Conservation (phyloP, 2,113 vertebrate genomes). For the Cololabis saira region DNA sequence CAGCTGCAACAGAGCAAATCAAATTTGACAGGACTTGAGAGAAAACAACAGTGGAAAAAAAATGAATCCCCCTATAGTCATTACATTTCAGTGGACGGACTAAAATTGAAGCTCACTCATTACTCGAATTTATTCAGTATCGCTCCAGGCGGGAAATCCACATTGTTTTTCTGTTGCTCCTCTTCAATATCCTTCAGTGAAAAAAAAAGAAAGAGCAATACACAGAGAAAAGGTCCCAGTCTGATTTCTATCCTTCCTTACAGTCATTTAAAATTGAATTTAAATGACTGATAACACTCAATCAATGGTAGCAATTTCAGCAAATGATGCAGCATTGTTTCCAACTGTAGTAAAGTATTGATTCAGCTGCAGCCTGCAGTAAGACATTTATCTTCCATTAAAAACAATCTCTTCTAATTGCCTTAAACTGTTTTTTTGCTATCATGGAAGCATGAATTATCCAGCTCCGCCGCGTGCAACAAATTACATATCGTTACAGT, state of each 20-base stretch:
- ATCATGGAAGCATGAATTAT: conserved; percentile 36
- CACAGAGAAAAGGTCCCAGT: conserved; percentile 42
- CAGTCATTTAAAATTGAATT: conserved; percentile 73
- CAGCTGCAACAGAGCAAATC: conserved; percentile 8
- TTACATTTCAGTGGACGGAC: conserved; percentile 24
- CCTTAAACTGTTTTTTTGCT: conserved; percentile 54
- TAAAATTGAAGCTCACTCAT: conserved; percentile 24
- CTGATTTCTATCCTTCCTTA: conserved; percentile 40
- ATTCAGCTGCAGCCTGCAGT: conserved; percentile 65
- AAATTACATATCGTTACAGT: conserved; percentile 56
- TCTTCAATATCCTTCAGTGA: background rate
- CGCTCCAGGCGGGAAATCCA: conserved; percentile 29
- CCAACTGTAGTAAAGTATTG: conserved; percentile 66
- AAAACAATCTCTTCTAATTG: conserved; percentile 68
- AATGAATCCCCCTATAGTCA: conserved; percentile 7
- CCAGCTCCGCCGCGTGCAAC: conserved; percentile 27
- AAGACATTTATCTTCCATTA: conserved; percentile 62
- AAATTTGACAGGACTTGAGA: conserved; percentile 13
- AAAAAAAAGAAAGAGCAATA: conserved; percentile 38
- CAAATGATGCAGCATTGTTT: conserved; percentile 63
- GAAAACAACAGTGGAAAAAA: conserved; percentile 13
- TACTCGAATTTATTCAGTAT: conserved; percentile 19
- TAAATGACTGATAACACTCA: conserved; percentile 66
- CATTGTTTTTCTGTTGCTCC: conserved; percentile 20
- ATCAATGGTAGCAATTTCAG: conserved; percentile 71